Percentiles rank a stretch among this genome's conserved stretches.
Conservation (phyloP, 2,888 invertebrate species). For the Chydorus sphaericus region DNA sequence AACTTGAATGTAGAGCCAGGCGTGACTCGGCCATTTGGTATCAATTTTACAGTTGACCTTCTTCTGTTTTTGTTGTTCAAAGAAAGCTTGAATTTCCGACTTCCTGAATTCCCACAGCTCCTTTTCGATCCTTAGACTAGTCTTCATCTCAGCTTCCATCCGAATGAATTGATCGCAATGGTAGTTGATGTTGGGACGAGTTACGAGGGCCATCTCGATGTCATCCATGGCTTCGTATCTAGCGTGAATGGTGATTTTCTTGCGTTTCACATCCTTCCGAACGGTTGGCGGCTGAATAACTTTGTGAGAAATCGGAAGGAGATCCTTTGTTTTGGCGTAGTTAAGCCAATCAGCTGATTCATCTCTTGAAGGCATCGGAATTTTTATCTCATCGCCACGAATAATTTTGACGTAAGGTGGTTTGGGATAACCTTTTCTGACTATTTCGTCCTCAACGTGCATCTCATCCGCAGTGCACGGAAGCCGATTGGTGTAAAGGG, state of each 20-base stretch:
- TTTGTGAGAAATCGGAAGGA: neutral
- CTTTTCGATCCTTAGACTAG: neutral
- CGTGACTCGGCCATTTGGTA: neutral
- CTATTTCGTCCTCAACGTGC: neutral
- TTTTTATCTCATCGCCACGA: neutral
- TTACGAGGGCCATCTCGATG: neutral
- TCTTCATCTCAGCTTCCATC: neutral
- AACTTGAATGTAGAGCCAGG: neutral
- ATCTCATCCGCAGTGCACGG: neutral
- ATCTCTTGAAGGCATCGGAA: neutral
- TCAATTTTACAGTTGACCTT: neutral
- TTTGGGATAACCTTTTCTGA: neutral
- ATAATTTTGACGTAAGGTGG: neutral
- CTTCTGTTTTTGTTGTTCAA: neutral
- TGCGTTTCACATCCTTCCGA: neutral
- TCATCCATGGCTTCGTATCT: neutral
- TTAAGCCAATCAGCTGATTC: neutral
- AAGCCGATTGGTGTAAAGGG: neutral
- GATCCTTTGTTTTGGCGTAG: neutral
- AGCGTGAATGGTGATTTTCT: neutral
- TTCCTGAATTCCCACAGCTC: neutral
- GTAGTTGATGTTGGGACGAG: neutral
- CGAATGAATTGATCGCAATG: neutral
- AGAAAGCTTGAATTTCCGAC: neutral
- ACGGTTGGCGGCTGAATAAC: neutral